phyloP scores from a whole-genome alignment of 2,113 vertebrate species.

The Neolamprologus caudopunctatus region DNA sequence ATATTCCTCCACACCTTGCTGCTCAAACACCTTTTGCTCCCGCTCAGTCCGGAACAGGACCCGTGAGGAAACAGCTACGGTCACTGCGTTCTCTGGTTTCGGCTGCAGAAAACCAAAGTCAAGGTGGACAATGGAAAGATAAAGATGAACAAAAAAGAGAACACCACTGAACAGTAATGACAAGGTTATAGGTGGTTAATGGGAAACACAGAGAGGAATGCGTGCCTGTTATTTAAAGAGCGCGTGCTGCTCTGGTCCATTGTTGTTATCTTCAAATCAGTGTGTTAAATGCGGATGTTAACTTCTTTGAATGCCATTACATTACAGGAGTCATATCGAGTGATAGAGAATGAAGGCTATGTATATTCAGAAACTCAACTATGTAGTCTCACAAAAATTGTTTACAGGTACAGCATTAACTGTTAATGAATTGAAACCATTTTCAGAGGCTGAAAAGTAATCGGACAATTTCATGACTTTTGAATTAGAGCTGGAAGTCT shows the following conservation, averaged over 20 bases:
- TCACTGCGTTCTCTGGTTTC: conserved; percentile 90
- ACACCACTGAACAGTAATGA: background rate
- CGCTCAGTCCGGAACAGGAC: conserved; percentile 94
- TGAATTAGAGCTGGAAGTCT: background rate
- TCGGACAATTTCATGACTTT: background rate
- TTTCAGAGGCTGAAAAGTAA: background rate
- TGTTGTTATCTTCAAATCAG: background rate
- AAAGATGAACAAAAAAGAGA: background rate
- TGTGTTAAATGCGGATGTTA: background rate
- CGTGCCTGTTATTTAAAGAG: background rate
- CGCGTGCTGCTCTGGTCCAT: background rate
- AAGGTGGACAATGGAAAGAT: background rate
- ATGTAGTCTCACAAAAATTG: background rate
- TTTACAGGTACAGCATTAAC: background rate
- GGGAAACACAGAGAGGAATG: background rate
- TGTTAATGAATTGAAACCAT: background rate
- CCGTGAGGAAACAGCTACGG: conserved; percentile 88
- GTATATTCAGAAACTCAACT: background rate
- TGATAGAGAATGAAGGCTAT: background rate
- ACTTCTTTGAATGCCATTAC: background rate
- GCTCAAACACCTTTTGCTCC: conserved; percentile 85
- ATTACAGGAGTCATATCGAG: background rate
- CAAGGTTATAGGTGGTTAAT: background rate
- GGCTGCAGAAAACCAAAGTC: conserved; percentile 69
- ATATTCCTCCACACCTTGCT: conserved; percentile 90